Conservation (phyloP, 2,113 vertebrate genomes). For the Octodon degus region DNA sequence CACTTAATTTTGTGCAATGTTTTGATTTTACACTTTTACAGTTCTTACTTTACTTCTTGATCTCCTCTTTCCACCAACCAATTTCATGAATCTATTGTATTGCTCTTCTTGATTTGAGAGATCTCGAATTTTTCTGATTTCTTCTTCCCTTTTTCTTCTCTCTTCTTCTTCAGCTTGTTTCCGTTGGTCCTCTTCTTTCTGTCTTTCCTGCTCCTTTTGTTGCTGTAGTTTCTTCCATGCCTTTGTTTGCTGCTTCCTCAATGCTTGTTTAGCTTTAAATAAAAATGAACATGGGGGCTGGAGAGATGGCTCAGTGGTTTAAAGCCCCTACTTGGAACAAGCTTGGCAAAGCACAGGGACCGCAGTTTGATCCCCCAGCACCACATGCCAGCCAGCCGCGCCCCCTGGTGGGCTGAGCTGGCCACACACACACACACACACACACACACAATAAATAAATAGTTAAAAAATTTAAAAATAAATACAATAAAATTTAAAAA, state of each 20-base stretch:
- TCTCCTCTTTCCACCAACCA: conserved; percentile 93
- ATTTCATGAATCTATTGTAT: conserved; percentile 99
- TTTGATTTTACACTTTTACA: conserved; percentile 35
- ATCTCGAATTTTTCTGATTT: conserved; percentile 96
- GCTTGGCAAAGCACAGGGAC: too few species aligned
- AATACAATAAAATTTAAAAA: too few species aligned
- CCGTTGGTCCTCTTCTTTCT: conserved; percentile 90
- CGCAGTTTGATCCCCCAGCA: too few species aligned
- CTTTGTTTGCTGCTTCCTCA: conserved; percentile 94
- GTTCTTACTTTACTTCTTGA: conserved; percentile 90
- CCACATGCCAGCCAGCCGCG: too few species aligned
- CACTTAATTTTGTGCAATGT: conserved; percentile 1
- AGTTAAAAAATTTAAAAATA: too few species aligned
- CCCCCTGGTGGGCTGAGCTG: too few species aligned
- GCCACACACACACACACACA: too few species aligned
- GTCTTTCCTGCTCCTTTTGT: conserved; percentile 92
- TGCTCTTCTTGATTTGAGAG: conserved; percentile 99
- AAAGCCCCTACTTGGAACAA: too few species aligned
- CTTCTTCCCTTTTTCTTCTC: conserved; percentile 95
- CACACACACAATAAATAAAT: too few species aligned
- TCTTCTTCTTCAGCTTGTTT: conserved; percentile 93
- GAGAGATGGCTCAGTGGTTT: too few species aligned
- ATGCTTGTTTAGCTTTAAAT: conserved; percentile 89
- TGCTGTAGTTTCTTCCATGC: conserved; percentile 94
- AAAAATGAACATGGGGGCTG: conserved; percentile 62